Evolutionary conservation across 1,140 invertebrate genomes (phyloP).

Genomic region (Macrosteles quadrilineatus): DNA sequence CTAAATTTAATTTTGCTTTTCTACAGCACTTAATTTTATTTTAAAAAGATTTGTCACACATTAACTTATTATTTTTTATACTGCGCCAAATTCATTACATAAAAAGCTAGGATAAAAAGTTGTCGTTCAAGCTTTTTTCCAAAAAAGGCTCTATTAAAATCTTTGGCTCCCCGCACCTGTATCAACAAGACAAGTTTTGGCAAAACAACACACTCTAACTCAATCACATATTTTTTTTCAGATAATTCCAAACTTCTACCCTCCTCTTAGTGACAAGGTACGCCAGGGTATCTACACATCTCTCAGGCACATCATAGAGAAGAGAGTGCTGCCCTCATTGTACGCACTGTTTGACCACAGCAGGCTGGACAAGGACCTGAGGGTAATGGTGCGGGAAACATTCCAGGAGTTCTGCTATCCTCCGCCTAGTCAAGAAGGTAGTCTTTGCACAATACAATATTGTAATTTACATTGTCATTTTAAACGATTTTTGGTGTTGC

Average conservation of each 20-base stretch:
- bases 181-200: too few species aligned
- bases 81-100: background rate
- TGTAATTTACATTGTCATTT: too few species aligned
- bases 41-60: too few species aligned
- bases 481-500: too few species aligned
- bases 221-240: too few species aligned
- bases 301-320: constrained; percentile 90
- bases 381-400: constrained; percentile 82
- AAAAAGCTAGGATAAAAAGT: background rate
- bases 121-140: background rate
- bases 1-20: too few species aligned
- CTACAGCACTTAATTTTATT: too few species aligned
- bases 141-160: background rate
- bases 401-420: constrained; percentile 88
- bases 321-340: constrained; percentile 86
- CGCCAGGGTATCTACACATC: constrained; percentile 89
- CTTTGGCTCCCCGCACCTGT: background rate
- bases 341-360: constrained; percentile 91
- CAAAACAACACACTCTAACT: too few species aligned
- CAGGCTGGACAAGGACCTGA: constrained; percentile 87
- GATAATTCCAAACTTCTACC: constrained; percentile 93
- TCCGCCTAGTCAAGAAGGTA: constrained; percentile 42
- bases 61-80: too few species aligned
- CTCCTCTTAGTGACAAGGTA: constrained; percentile 80
- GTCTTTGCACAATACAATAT: too few species aligned